Percentiles rank a stretch among this genome's conserved stretches.
Evolutionary conservation across 2,113 vertebrate genomes (phyloP).

Genomic region (Salvelinus sp.): DNA sequence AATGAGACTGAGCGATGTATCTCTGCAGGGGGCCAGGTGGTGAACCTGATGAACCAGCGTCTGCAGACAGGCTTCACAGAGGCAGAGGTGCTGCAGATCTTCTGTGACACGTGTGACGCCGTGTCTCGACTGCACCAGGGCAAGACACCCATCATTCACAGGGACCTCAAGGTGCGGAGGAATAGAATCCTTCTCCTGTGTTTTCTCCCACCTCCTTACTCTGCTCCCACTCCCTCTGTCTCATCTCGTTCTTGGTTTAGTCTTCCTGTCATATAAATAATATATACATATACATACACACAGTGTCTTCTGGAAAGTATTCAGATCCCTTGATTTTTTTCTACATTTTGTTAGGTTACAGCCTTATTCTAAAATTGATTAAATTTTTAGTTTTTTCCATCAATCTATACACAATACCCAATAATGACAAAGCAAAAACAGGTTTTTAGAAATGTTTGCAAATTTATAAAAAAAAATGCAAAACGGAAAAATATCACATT

Average conservation of each 20-base stretch:
- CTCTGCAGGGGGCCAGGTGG: conserved; percentile 90
- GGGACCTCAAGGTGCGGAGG: conserved; percentile 89
- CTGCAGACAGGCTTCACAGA: conserved; percentile 95
- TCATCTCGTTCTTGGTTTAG: background rate
- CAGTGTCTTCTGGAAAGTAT: too few species aligned
- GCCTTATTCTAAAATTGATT: too few species aligned
- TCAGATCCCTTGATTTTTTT: too few species aligned
- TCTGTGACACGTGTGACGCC: conserved; percentile 95
- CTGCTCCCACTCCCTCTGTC: background rate
- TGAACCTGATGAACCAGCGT: conserved; percentile 98
- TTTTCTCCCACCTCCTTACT: background rate
- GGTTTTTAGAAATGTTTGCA: too few species aligned
- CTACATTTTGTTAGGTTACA: too few species aligned
- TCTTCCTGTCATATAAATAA: too few species aligned
- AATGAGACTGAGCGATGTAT: background rate
- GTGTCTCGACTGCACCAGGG: conserved; percentile 92
- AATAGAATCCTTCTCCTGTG: background rate
- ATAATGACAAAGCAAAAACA: too few species aligned
- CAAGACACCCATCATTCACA: conserved; percentile 92
- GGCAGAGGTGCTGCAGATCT: conserved; percentile 91
- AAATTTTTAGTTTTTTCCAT: too few species aligned
- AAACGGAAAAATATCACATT: too few species aligned
- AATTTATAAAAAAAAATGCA: too few species aligned
- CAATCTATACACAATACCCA: too few species aligned
- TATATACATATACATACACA: too few species aligned